phyloP scores from a whole-genome alignment of 1,140 invertebrate species.

The Cotesia chilonis region DNA sequence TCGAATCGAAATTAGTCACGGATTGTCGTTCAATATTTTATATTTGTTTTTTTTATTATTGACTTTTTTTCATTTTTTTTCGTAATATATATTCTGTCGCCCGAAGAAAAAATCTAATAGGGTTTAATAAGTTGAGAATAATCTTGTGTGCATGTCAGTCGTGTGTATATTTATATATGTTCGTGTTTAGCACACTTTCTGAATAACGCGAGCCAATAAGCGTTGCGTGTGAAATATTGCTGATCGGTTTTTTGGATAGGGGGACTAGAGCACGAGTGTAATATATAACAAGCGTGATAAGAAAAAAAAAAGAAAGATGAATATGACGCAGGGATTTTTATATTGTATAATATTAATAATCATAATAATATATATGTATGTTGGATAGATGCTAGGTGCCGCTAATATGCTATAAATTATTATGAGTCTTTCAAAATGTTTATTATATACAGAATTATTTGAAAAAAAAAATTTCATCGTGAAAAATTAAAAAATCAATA shows the following conservation, averaged over 20 bases:
- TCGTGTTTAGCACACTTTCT: slow-evolving; percentile 14
- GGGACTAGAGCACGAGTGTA: slow-evolving; percentile 18
- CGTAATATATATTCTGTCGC: neutral
- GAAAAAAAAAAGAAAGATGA: slow-evolving; percentile 28
- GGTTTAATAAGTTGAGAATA: slow-evolving; percentile 20
- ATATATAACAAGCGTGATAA: slow-evolving; percentile 34
- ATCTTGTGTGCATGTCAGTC: neutral
- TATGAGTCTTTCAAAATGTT: too few relatives aligned
- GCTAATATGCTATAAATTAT: too few relatives aligned
- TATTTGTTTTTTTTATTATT: neutral
- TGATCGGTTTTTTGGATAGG: slow-evolving; percentile 49
- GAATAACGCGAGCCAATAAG: slow-evolving; percentile 51
- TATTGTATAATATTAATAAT: slow-evolving; percentile 31
- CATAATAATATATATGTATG: neutral
- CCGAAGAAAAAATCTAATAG: slow-evolving; percentile 9
- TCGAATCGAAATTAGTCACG: slow-evolving; percentile 1
- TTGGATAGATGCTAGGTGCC: too few relatives aligned
- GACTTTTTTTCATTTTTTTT: neutral
- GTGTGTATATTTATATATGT: neutral
- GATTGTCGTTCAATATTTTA: too few relatives aligned
- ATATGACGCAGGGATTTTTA: slow-evolving; percentile 32
- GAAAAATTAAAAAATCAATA: too few relatives aligned
- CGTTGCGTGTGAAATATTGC: slow-evolving; percentile 57
- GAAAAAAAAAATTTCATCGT: too few relatives aligned
- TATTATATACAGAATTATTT: too few relatives aligned